Base-by-base conservation (phyloP, 2,888 invertebrate species). In the Luffia ferchaultella region DNA sequence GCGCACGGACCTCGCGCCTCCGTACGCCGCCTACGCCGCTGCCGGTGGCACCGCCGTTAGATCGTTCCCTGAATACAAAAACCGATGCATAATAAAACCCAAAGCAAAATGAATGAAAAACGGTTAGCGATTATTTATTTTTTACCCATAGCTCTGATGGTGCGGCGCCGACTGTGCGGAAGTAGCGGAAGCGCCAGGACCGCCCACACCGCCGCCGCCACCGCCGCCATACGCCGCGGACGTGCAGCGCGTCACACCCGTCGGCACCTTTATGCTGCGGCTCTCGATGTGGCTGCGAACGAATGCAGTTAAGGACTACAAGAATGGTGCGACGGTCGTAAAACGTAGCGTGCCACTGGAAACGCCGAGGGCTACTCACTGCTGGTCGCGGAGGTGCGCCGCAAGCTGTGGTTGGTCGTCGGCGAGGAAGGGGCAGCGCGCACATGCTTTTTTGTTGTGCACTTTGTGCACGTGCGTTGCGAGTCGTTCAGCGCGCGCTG, bases 401-500 rank as follows among this genome's bases (percentile, higher is more conserved):
- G 90, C 90, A 53, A 94, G 87, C 70, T 93, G 91, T 45, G 88
- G 88, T 61, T 90, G 90, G 65, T 94, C 93, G 68, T 96, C 95
- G 2, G 93, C 94, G 55, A 95, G 85, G 78, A 91, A 95, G 61
- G 90, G 90, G 72, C 96, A 96, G 75, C 94, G 92, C 62, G 91
- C 92, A 78, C 96, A 96, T 30, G 93, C 92, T 62, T 93, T 88
- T 76, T 95, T 95, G 76, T 95, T 95, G 79, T 96, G 96, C 55
- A 96, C 95, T 76, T 95, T 95, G 58, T 93, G 86, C 49, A 95
- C 93, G 76, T 96, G 96, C 5, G 95, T 95, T 55, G 95, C 92
- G 54, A 96, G 85, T 51, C 96, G 87, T 77, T 96, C 96, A 46
- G 95, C 93, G 60, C 96, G 88, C 51, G 96, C 96, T 52, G 96